Base-by-base conservation (phyloP, 2,888 invertebrate species). In the Archips crataeganus region DNA sequence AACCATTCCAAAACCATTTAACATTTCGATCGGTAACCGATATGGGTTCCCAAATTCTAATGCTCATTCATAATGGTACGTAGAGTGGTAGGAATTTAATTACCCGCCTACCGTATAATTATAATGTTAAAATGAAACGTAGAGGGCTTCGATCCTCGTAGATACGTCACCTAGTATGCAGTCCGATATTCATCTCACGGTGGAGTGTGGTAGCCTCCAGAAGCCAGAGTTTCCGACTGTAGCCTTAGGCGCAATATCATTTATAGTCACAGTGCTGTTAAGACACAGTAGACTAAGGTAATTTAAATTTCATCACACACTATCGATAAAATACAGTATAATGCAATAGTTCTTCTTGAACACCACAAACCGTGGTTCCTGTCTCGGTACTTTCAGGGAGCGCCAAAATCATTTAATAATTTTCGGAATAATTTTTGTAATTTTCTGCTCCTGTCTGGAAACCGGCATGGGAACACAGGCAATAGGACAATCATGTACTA, bases 161-260 rank as follows among this genome's bases (percentile, higher is more conserved):
- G 74, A 74, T 74, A 74, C 74, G 74, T 74, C 74, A 74, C 73
- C 71, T 63, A 59, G 70, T 63, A 73, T 75, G 72, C n/a, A 69
- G 72, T 63, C 66, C 51, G 51, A 75, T 75, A 73, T 59, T 69
- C 75, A 72, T 76, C 75, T 74, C 45, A 45, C 54, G 39, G 64
- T 36, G 69, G 62, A 71, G 71, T 62, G 57, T 65, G 70, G 70
- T 73, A 71, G 77, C 78, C 77, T 68, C 63, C 77, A 74, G 78
- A 78, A 81, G 82, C 81, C 67, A 60, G 69, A 23, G 67, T 70
- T 45, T 47, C 79, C 74, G 79, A 77, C 79, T 77, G 81, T 82
- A 76, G 82, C 85, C 81, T 72, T 69, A 71, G 82, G 84, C 80
- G 69, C 76, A 78, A 74, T 79, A 80, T 83, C 84, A 84, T 82